A percentile compares a stretch with the other conserved stretches of the same genome.
These are phyloP conservation scores for Philonicus albiceps DNA, from an alignment of 2,888 invertebrate species.

Conservation along the genomic window DNA sequence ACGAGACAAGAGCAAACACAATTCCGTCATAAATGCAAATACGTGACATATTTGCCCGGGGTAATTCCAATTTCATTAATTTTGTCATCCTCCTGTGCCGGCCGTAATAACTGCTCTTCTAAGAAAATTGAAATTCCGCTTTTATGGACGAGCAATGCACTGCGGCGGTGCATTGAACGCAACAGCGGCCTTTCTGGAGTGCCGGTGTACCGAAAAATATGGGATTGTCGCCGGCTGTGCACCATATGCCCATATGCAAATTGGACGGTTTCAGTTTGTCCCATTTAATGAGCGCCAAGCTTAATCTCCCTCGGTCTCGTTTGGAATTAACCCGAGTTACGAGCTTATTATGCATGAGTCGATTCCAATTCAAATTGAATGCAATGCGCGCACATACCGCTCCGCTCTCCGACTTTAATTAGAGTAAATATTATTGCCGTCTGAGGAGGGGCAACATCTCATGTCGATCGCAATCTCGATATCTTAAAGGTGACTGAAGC, in stretches of 20 bases:
- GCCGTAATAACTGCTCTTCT: constrained; percentile 27
- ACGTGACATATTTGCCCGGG: constrained; percentile 36
- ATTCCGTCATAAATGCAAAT: constrained; percentile 41
- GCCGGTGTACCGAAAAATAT: constrained; percentile 14
- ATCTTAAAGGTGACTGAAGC: neutral
- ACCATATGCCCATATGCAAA: constrained; percentile 28
- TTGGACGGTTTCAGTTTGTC: constrained; percentile 10
- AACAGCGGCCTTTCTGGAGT: neutral
- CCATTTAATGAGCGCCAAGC: constrained; percentile 27
- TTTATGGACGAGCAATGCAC: constrained; percentile 14
- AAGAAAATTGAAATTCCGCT: constrained; percentile 33
- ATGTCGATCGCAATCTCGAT: neutral
- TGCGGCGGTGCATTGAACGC: neutral
- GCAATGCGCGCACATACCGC: neutral
- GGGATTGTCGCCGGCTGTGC: constrained; percentile 22
- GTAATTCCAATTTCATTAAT: constrained; percentile 41
- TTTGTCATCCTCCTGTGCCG: constrained; percentile 27
- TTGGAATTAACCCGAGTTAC: constrained; percentile 31
- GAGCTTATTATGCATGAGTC: constrained; percentile 29
- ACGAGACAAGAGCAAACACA: constrained; percentile 41
- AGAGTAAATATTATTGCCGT: constrained; percentile 10
- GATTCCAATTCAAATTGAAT: constrained; percentile 3
- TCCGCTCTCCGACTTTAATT: neutral
- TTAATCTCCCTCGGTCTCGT: constrained; percentile 3
- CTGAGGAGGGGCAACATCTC: neutral